Evolutionary conservation across 2,113 vertebrate genomes (phyloP), one percentile per base, ranked within the genome.

Genomic region (Octodon degus): DNA sequence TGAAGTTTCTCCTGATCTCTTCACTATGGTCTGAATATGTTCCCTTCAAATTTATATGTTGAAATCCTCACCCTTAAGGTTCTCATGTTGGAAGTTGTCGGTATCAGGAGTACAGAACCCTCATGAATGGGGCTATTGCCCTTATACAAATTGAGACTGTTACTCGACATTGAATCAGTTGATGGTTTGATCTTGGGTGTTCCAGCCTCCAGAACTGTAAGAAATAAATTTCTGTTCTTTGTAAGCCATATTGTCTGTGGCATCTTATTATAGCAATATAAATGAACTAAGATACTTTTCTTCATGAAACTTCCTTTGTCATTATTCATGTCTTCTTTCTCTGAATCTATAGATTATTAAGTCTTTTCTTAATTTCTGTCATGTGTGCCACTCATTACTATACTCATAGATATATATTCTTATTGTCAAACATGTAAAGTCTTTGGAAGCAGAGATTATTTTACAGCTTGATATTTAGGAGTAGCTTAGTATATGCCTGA

Each of bases 281-380:
- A 50, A 74, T 47, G 55, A 68, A 40, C 60, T 47, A 58, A 83
- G 22, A 19, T 65, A 13, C 17, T 2, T 7, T 89, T 88, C 47
- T 72, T 82, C 87, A 93, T 58, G 93, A 85, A 97, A 88, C 74
- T 53, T 93, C 96, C 94, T 97, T 97, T 92, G 90, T 88, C 0
- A 92, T 94, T 87, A 34, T 53, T 30, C 24, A 95, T 93, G 70
- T 76, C 50, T 95, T 96, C 91, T 97, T 80, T 91, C 93, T 94
- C 95, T 88, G 93, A 96, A 90, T 97, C 96, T 92, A 65, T 20
- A 22, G 55, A 65, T 65, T 84, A 63, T 34, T 81, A 86, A 93
- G 53, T 43, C 34, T 8, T 62, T 94, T 50, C 5, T 60, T 37
- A n/a, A 55, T 91, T 80, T 86, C 81, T 98, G 93, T 95, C 96